Percentiles rank a stretch among this genome's conserved stretches.
Conservation (phyloP, 2,888 invertebrate genomes). For the Julus scanicus region DNA sequence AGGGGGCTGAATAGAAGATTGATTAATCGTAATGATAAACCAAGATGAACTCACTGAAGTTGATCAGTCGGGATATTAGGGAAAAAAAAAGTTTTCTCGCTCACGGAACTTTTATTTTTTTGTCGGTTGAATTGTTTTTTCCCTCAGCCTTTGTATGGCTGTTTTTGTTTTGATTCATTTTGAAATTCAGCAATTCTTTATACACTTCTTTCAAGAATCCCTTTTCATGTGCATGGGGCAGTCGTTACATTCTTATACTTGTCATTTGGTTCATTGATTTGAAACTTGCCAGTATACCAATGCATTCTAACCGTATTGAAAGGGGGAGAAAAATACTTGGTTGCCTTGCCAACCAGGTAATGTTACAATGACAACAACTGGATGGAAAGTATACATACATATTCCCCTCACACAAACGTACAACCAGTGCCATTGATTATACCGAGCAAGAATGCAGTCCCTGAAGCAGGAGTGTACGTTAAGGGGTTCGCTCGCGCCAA, state of each 20-base stretch:
- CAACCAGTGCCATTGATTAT: background rate
- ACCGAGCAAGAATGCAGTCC: background rate
- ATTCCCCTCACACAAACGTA: background rate
- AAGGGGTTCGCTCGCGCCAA: background rate
- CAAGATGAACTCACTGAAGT: background rate
- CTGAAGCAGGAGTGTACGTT: background rate
- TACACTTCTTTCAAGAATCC: background rate
- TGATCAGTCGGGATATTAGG: background rate
- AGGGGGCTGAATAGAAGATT: background rate
- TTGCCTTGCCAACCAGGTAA: constrained; percentile 34
- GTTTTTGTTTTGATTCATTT: background rate
- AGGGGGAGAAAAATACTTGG: background rate
- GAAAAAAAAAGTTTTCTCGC: background rate
- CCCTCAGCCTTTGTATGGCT: background rate
- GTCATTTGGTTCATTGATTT: background rate
- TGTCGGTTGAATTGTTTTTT: background rate
- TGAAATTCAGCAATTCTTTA: constrained; percentile 8
- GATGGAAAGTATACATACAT: background rate
- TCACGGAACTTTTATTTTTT: background rate
- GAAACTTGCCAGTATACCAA: constrained; percentile 18
- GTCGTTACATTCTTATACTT: background rate
- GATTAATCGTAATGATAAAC: constrained; percentile 38
- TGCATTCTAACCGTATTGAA: background rate
- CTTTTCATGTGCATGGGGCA: background rate
- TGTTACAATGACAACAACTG: constrained; percentile 38